Conservation (phyloP, 2,113 vertebrate genomes). For the western clawed frog (Xenopus tropicalis) region UCB_Xtro_10.0 CM004447.2:47286001-47286500, state of each 20-base stretch:
- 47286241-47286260: too few species aligned
- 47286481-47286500: constrained; percentile 17
- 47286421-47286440: constrained; percentile 34
- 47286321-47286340: constrained; percentile 11
- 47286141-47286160: too few species aligned
- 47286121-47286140: too few species aligned
- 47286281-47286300: neutral
- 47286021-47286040: too few species aligned
- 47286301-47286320: neutral
- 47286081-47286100: too few species aligned
- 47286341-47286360: constrained; percentile 22
- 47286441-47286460: constrained; percentile 30
- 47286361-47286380: constrained; percentile 35
- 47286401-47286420: constrained; percentile 37
- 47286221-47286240: neutral
- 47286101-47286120: too few species aligned
- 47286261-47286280: neutral
- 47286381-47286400: constrained; percentile 29
- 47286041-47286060: too few species aligned
- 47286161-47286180: too few species aligned
- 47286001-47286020: too few species aligned
- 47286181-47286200: too few species aligned
- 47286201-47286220: too few species aligned
- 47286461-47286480: constrained; percentile 30
- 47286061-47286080: too few species aligned